phyloP scores from a whole-genome alignment of 2,888 invertebrate genomes.

The Pristionchus fissidentatus region DNA sequence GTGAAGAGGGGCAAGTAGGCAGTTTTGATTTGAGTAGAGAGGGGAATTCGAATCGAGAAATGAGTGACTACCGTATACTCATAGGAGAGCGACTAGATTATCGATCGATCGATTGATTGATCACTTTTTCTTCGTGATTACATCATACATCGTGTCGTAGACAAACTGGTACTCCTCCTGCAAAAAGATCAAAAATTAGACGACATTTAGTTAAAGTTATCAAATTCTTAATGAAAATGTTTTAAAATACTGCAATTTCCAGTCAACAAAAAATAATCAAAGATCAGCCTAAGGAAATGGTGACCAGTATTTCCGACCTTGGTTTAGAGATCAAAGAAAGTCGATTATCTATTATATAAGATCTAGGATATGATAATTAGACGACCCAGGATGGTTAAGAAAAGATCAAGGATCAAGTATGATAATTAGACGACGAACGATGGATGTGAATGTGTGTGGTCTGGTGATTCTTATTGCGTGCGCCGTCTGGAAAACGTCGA shows the following conservation, averaged over 20 bases:
- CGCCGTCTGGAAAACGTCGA: constrained; percentile 72
- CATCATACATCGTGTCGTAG: constrained; percentile 77
- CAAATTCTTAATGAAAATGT: no score
- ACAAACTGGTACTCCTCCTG: constrained; percentile 78
- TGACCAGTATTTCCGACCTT: no score
- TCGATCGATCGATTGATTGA: background rate
- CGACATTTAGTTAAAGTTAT: background rate
- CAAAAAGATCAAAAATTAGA: constrained; percentile 55
- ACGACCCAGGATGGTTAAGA: background rate
- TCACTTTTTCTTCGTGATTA: constrained; percentile 62
- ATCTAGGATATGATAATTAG: background rate
- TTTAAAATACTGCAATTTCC: no score
- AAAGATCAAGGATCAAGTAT: background rate
- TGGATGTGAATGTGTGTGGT: constrained; percentile 57
- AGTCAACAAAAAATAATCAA: no score
- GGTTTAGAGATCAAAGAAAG: no score
- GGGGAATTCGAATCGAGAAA: constrained; percentile 8
- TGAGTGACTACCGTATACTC: constrained; percentile 23
- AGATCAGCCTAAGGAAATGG: no score
- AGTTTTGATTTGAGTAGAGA: no score
- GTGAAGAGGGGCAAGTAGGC: no score
- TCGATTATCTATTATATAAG: background rate
- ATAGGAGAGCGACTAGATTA: background rate
- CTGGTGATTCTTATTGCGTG: constrained; percentile 51
- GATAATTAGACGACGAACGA: constrained; percentile 49